phyloP scores from a whole-genome alignment of 2,888 invertebrate genomes.

The Pseudolycoriella hygida region DNA sequence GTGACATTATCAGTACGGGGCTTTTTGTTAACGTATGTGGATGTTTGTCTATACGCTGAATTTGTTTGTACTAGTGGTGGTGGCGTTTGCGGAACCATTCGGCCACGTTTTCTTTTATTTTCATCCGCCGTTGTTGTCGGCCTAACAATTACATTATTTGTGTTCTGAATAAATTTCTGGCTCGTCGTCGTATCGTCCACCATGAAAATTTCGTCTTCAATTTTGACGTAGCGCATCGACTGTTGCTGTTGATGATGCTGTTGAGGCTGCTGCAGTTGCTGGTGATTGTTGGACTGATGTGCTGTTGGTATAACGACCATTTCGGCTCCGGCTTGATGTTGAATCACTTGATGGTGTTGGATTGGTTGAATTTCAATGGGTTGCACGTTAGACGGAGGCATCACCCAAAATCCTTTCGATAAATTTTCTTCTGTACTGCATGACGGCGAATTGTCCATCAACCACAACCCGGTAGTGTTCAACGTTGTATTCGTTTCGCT shows the following conservation, averaged over 20 bases:
- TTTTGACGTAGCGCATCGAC: conserved; percentile 3
- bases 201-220: no score
- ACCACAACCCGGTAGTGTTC: conserved; percentile 5
- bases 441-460: conserved; percentile 2
- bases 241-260: conserved; percentile 9
- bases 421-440: neutral
- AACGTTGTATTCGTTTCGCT: conserved; percentile 2
- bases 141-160: no score
- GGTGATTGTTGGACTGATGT: conserved; percentile 1
- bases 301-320: neutral
- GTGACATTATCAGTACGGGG: no score
- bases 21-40: no score
- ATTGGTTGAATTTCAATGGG: neutral
- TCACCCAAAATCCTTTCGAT: conserved; percentile 6
- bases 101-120: no score
- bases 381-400: conserved; percentile 5
- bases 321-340: neutral
- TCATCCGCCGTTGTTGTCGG: no score
- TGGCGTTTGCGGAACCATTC: conserved; percentile 9
- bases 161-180: no score
- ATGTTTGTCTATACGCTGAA: no score
- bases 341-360: neutral
- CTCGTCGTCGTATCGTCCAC: no score
- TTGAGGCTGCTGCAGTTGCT: neutral
- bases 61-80: conserved; percentile 9